phyloP scores from a whole-genome alignment of 1,140 invertebrate genomes.

The Bombus superbus region DNA sequence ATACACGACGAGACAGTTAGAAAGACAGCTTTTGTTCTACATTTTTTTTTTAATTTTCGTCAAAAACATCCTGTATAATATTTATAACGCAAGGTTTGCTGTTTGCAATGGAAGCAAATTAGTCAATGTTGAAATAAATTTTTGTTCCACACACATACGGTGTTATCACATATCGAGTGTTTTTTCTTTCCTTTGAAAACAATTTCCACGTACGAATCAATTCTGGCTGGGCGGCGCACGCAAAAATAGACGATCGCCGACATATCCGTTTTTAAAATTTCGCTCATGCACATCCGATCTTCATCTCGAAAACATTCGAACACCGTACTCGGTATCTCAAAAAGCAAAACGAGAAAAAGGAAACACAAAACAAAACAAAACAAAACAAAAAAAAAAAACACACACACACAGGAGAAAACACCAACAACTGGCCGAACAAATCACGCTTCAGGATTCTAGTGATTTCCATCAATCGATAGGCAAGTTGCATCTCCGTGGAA shows the following conservation, averaged over 20 bases:
- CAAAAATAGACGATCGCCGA: neutral
- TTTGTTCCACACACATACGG: too few species aligned
- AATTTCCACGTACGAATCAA: neutral
- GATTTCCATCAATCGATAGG: neutral
- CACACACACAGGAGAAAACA: neutral
- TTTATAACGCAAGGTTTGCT: too few species aligned
- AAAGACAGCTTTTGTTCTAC: too few species aligned
- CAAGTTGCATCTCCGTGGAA: constrained; percentile 2
- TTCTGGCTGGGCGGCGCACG: neutral
- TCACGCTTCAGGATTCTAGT: neutral
- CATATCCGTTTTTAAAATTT: constrained; percentile 27
- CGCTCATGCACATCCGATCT: neutral
- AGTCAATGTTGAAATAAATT: neutral
- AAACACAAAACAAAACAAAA: neutral
- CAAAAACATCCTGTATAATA: too few species aligned
- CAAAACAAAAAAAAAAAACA: too few species aligned
- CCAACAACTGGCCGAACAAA: neutral
- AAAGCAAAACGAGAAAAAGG: neutral
- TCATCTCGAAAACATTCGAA: constrained; percentile 5
- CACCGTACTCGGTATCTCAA: neutral
- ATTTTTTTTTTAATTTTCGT: neutral
- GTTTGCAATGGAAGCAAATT: neutral
- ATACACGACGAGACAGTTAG: too few species aligned
- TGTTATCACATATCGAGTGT: neutral
- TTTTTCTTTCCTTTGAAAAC: neutral